These are phyloP conservation scores for Passerina amoena DNA, from an alignment of 2,113 vertebrate species.

Conservation along the genomic window DNA sequence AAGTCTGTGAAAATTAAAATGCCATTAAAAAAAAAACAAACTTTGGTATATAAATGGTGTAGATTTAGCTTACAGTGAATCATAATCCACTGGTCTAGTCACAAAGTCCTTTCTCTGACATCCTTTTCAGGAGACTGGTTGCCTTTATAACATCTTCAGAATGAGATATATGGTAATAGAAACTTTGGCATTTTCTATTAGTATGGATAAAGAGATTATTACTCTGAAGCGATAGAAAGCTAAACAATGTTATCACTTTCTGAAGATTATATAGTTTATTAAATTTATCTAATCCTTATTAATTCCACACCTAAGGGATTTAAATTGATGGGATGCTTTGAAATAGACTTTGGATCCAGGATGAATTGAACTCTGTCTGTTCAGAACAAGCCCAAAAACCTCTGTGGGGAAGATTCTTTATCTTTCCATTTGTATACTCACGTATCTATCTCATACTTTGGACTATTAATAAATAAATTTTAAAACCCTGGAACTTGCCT, in stretches of 20 bases:
- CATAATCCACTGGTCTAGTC: not conserved
- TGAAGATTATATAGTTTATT: slow-evolving; percentile 55
- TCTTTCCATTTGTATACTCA: not conserved
- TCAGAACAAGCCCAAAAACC: not conserved
- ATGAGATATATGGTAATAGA: not conserved
- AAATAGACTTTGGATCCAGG: not conserved
- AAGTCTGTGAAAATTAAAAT: not conserved
- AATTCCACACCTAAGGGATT: slow-evolving; percentile 55
- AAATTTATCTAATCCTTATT: slow-evolving; percentile 60
- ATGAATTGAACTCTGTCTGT: not conserved
- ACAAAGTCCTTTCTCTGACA: not conserved
- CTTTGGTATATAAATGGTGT: not conserved
- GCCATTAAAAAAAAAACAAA: not conserved
- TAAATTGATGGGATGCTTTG: slow-evolving; percentile 16
- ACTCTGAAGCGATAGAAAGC: not conserved
- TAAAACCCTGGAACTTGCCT: not conserved
- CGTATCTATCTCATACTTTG: rapidly evolving
- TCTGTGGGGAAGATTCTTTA: not conserved
- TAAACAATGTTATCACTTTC: slow-evolving; percentile 54
- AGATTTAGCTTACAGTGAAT: not conserved
- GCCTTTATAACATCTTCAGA: not conserved
- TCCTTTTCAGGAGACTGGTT: not conserved
- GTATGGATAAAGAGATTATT: slow-evolving; percentile 32
- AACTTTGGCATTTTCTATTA: slow-evolving; percentile 29
- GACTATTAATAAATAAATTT: not conserved